A percentile compares a stretch with the other conserved stretches of the same genome.
Evolutionary conservation across 2,888 invertebrate genomes (phyloP).

Genomic region (Lissocephala sabroskyi): DNA sequence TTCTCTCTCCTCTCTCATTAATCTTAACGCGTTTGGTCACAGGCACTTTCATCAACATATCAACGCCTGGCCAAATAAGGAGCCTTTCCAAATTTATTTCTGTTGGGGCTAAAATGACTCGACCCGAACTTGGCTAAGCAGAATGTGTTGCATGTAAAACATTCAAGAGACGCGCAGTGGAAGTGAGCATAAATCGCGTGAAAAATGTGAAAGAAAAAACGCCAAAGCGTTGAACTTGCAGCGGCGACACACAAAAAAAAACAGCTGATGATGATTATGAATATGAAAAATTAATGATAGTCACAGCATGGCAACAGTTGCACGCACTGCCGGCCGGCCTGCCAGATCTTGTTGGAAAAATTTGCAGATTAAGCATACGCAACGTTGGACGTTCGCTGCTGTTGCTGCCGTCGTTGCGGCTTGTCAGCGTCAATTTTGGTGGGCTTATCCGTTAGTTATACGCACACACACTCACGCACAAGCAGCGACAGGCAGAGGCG

Average conservation of each 20-base stretch:
- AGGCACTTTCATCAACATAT: conserved; percentile 44
- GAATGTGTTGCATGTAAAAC: conserved; percentile 42
- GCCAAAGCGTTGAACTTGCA: conserved; percentile 21
- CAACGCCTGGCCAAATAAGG: conserved; percentile 49
- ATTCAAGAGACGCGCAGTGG: conserved; percentile 33
- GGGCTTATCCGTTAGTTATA: conserved; percentile 56
- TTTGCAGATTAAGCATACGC: conserved; percentile 62
- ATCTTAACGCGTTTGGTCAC: too few species aligned
- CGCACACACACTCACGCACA: conserved; percentile 2
- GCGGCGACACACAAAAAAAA: conserved; percentile 38
- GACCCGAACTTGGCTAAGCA: too few species aligned
- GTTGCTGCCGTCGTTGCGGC: conserved; percentile 27
- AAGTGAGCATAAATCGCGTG: conserved; percentile 54
- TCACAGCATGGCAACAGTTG: conserved; percentile 63
- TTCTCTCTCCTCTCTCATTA: too few species aligned
- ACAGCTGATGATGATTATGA: conserved; percentile 60
- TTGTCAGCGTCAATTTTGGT: conserved; percentile 62
- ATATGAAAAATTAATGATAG: conserved; percentile 67
- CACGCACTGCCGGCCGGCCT: conserved; percentile 40
- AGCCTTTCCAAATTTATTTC: conserved; percentile 45
- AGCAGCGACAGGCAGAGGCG: conserved; percentile 3
- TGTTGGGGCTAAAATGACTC: conserved; percentile 15
- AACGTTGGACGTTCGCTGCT: conserved; percentile 33
- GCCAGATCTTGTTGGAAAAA: conserved; percentile 6
- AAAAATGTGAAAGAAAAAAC: conserved; percentile 62